phyloP scores from a whole-genome alignment of 2,888 invertebrate genomes.

The Archaeoteleia sp. region DNA sequence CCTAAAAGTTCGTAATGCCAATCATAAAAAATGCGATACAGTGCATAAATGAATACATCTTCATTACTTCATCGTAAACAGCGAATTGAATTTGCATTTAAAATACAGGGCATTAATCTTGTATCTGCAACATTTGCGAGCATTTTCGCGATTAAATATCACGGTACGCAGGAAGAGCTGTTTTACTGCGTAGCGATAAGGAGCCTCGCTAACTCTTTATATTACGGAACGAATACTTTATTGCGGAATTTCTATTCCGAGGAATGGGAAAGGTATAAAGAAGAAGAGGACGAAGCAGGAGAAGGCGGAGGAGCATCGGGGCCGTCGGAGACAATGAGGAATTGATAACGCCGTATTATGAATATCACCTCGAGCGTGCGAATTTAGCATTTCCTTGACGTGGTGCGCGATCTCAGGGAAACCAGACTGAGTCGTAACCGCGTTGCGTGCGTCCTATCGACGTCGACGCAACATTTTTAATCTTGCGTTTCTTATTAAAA shows the following conservation, averaged over 20 bases:
- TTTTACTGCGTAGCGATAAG: constrained; percentile 42
- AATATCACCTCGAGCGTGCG: constrained; percentile 73
- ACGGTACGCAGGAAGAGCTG: constrained; percentile 37
- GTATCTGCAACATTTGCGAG: constrained; percentile 13
- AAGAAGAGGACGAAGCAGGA: constrained; percentile 31
- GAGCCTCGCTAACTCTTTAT: constrained; percentile 37
- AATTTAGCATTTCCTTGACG: constrained; percentile 67
- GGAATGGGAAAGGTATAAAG: constrained; percentile 47
- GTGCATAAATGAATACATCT: too few species aligned
- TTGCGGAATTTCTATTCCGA: constrained; percentile 44
- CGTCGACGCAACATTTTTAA: too few species aligned
- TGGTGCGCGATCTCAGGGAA: constrained; percentile 57
- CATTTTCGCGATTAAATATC: constrained; percentile 23
- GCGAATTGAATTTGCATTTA: constrained; percentile 14
- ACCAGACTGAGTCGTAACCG: constrained; percentile 52
- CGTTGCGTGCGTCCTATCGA: constrained; percentile 54
- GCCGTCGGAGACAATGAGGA: constrained; percentile 68
- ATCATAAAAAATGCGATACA: too few species aligned
- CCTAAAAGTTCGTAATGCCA: too few species aligned
- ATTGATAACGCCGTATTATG: constrained; percentile 70
- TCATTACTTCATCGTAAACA: too few species aligned
- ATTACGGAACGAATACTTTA: constrained; percentile 49
- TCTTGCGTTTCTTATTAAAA: too few species aligned
- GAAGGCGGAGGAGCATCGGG: constrained; percentile 24
- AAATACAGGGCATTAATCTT: constrained; percentile 20